Base-by-base conservation (phyloP, 2,888 invertebrate species). In the Trypoxylon attenuatum region DNA sequence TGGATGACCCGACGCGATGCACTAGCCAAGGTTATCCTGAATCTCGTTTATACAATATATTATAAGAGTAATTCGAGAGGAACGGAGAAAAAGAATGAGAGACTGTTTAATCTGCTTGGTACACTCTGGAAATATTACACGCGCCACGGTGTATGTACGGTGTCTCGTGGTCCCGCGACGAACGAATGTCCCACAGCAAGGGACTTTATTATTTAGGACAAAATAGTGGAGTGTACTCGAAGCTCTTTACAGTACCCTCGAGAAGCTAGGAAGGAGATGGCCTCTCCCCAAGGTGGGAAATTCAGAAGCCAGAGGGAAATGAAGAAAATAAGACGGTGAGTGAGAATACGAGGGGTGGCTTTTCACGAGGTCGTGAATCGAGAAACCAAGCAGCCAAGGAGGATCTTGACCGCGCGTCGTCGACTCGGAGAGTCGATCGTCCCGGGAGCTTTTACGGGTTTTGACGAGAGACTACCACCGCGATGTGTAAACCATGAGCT, bases 401-500 rank as follows among this genome's bases (percentile, higher is more conserved):
- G 73, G 53, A 71, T 79, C 78, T 80, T 79, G 81, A 81, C 81
- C 81, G 72, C 13, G 33, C 61, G 60, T 51, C 59, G 67, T 59
- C 66, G 62, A 56, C 65, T 69, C 64, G 67, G 60, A 57, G 62
- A 71, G 73, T 73, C 73, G 76, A 78, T 78, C 71, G 74, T 66
- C 64, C 69, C 49, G 55, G 76, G 68, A 76, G 82, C 81, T 83
- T 82, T 83, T 79, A 82, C 77, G 78, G 72, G 65, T 64, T 71
- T 62, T 76, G 80, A 79, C 78, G 75, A 75, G 77, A 76, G 73
- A 80, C 73, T 72, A 65, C 72, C 79, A 69, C 77, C 74, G 63
- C 77, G 73, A 84, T 84, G 82, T 79, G 83, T 83, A 82, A 84
- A 84, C 81, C 83, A 82, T 82, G 84, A 84, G 80, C 63, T 65